Evolutionary conservation across 2,888 invertebrate genomes (phyloP), one percentile per base, ranked within the genome.

Genomic region (Drosophila phalerata): DNA sequence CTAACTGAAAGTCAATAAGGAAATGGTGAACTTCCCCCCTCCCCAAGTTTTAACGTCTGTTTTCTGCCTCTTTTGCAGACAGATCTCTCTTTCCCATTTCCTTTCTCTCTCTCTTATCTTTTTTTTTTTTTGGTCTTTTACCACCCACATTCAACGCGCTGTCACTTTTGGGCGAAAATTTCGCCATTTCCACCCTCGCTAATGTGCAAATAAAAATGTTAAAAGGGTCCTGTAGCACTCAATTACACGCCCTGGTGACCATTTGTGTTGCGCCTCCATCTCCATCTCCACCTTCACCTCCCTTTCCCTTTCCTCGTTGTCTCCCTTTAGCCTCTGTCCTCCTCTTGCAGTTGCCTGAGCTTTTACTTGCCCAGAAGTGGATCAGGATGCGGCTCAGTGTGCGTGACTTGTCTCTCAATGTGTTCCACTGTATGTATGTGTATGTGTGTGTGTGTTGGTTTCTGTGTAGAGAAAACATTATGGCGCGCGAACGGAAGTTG

Each of bases 201-300:
- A 92, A 92, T 92, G 92, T 91, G 92, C 92, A 92, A 92, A 92
- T 92, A 92, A 92, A 92, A 92, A 91, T 91, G 92, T 92, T 92
- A 92, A 92, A 92, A 91, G 91, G 91, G 90, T 91, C 91, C 92
- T 92, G 92, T 92, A 92, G 92, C 92, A 92, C 92, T 92, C 92
- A 92, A 92, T 92, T 92, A 92, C 91, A 92, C 92, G 92, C 92
- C 92, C 91, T 87, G 91, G 91, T 92, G 92, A 92, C 92, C 92
- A 92, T 86, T 77, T 77, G 79, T 69, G 69, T 40, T 78, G 38
- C 37, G 19, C 3, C 34, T 64, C 32, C 42, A 13, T 40, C 19
- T 37, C 19, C 37, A 22, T 47, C 4, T 15, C 32, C 42, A 13
- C 43, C 19, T 37, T 15, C 37, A 22, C 51, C 4, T 15, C 15